These are phyloP conservation scores for Syndactyla subalaris DNA, from an alignment of 2,797 vertebrate species.

Conservation along the genomic window DNA sequence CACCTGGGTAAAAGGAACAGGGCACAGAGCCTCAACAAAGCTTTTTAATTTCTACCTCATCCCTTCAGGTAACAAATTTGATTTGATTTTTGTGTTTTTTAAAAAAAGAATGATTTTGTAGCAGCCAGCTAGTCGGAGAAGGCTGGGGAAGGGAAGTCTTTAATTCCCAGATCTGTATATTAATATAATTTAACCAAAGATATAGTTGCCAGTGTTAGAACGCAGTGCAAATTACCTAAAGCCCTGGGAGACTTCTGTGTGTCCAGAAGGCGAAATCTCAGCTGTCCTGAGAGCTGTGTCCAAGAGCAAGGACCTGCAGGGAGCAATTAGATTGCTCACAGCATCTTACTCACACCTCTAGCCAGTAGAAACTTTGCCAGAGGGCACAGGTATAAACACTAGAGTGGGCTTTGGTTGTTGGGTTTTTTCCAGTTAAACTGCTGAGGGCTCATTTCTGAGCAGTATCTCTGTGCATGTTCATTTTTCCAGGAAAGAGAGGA, in stretches of 20 bases:
- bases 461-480: conserved; percentile 63
- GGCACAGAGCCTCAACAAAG: conserved; percentile 7
- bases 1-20: conserved; percentile 3
- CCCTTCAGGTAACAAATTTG: conserved; percentile 41
- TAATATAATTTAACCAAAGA: conserved; percentile 68
- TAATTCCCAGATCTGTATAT: conserved; percentile 55
- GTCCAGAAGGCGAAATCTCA: conserved; percentile 72
- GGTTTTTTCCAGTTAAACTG: conserved; percentile 72
- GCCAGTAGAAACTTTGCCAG: conserved; percentile 70
- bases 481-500: conserved; percentile 38
- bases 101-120: neutral
- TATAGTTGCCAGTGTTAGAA: conserved; percentile 65
- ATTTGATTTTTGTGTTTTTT: conserved; percentile 34
- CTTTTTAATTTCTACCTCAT: conserved; percentile 48
- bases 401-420: conserved; percentile 57
- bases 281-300: conserved; percentile 71
- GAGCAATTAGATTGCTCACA: conserved; percentile 77
- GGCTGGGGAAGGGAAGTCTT: conserved; percentile 17
- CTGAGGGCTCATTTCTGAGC: conserved; percentile 70
- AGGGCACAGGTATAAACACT: conserved; percentile 69
- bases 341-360: conserved; percentile 69
- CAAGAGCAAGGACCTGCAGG: conserved; percentile 73
- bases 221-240: conserved; percentile 57
- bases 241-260: conserved; percentile 64
- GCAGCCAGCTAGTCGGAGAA: neutral